phyloP scores from a whole-genome alignment of 2,797 vertebrate species.

The Merluccius polli region DNA sequence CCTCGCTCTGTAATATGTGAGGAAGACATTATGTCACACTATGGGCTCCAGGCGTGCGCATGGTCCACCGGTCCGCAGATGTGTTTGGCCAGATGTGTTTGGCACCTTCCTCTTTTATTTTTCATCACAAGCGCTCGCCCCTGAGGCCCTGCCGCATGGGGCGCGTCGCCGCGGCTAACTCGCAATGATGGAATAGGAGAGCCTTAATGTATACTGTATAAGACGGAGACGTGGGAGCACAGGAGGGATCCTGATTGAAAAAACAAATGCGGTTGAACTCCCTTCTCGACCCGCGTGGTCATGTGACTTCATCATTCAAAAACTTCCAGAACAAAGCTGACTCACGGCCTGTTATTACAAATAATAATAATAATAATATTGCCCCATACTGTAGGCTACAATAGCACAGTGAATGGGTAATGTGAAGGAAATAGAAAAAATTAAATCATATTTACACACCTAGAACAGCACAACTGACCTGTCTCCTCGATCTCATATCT shows the following conservation, averaged over 20 bases:
- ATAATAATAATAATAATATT: not conserved
- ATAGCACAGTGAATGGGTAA: not conserved
- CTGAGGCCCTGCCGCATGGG: not conserved
- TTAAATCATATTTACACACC: not conserved
- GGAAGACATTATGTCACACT: not conserved
- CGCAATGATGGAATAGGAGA: not conserved
- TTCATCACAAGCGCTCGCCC: not conserved
- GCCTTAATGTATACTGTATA: not conserved
- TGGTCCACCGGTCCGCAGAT: not conserved
- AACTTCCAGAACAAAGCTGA: not conserved
- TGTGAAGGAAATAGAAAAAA: not conserved
- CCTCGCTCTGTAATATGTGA: not conserved
- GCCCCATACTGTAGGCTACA: not conserved
- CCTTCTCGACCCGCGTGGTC: too few relatives aligned
- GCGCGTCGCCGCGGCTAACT: not conserved
- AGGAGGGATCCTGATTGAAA: not conserved
- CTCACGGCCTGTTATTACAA: not conserved
- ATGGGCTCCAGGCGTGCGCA: not conserved
- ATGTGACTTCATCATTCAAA: too few relatives aligned
- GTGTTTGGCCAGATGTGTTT: not conserved
- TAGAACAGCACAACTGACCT: conserved; percentile 55
- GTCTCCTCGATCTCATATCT: conserved; percentile 80
- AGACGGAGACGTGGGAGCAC: not conserved
- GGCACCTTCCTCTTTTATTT: not conserved
- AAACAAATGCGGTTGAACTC: not conserved